Base-by-base conservation (phyloP, 2,888 invertebrate species). In the Caenorhabditis virilis region DNA sequence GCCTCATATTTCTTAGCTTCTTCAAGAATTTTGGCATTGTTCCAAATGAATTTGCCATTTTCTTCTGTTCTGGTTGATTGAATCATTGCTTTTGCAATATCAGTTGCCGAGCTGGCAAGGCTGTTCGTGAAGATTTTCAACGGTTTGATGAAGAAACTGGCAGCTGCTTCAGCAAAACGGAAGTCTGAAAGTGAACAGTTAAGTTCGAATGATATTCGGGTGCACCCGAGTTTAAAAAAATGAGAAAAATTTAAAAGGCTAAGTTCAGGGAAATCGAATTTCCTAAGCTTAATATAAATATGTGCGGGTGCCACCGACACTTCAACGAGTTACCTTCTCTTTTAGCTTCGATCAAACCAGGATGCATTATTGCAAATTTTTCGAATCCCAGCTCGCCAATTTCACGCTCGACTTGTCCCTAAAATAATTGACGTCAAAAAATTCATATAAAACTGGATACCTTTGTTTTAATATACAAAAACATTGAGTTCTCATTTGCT, bases 391-490 rank as follows among this genome's bases (percentile, higher is more conserved):
- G 48, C 25, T 69, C 70, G 9, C 18, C 45, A 20, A 72, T 61
- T 22, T 76, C 76, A 15, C 55, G 45, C 25, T 76, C 76, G 0
- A 65, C 66, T 47, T 73, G 59, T 48, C 76, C 76, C n/a, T n/a
- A n/a, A n/a, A n/a, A n/a, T n/a, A n/a, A n/a, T n/a, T n/a, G n/a
- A n/a, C n/a, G n/a, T n/a, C n/a, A n/a, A n/a, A n/a, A n/a, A n/a
- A n/a, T n/a, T n/a, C n/a, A n/a, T n/a, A n/a, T n/a, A n/a, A n/a
- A n/a, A n/a, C n/a, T n/a, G n/a, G n/a, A n/a, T n/a, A n/a, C n/a
- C 83, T 87, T 87, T 6, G 84, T 85, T 73, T 84, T 83, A 2
- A 82, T 76, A 71, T 87, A 87, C 2, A 86, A 77, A 41, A 86
- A 82, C 27, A 55, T 79, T 42, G 85, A 84, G 57, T 85, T 84